phyloP scores from a whole-genome alignment of 2,113 vertebrate species.

The Lophochroa leadbeateri region DNA sequence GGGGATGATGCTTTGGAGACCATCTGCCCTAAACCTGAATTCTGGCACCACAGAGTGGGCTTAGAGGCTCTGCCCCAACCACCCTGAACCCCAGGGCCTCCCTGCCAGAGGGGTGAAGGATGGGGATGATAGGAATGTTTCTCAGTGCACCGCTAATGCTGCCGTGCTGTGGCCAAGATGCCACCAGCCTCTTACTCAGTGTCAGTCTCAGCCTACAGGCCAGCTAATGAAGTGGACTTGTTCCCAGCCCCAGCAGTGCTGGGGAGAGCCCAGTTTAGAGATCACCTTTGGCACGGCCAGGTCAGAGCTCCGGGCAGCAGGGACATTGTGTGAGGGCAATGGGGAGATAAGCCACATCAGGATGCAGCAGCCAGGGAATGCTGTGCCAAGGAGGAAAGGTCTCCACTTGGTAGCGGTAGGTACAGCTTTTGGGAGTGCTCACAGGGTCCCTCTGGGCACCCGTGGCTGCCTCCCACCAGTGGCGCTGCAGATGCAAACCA shows the following conservation, averaged over 20 bases:
- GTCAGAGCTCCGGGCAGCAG: background rate
- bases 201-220: background rate
- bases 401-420: background rate
- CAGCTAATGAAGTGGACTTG: background rate
- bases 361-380: background rate
- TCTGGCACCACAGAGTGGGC: fast-evolving
- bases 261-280: background rate
- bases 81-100: background rate
- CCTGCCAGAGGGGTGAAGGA: background rate
- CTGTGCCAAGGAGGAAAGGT: background rate
- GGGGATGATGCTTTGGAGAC: background rate
- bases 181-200: background rate
- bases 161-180: fast-evolving
- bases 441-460: too few relatives aligned
- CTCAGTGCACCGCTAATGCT: background rate
- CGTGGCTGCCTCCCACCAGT: background rate
- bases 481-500: background rate
- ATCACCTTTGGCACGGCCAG: background rate
- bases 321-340: fast-evolving
- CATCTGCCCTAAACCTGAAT: fast-evolving
- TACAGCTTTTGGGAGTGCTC: background rate
- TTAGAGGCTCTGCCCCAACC: background rate
- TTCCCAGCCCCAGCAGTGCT: background rate
- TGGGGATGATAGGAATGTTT: background rate
- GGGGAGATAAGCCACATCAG: background rate